Conservation (phyloP, 1,140 invertebrate genomes). For the Euura lappo region DNA sequence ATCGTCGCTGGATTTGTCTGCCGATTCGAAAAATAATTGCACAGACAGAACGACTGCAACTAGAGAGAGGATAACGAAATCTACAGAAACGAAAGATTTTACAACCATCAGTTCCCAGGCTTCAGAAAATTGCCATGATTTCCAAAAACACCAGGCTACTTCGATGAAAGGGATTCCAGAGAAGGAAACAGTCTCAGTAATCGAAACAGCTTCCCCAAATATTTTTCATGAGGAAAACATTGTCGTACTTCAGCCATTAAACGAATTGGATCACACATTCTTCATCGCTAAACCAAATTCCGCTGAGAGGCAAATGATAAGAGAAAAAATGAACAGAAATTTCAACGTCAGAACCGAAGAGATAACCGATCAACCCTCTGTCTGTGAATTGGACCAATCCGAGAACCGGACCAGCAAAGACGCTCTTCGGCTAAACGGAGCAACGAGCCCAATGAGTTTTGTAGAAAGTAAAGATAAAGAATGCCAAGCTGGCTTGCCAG, state of each 20-base stretch:
- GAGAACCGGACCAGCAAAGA: too few relatives aligned
- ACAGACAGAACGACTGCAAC: background rate
- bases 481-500: background rate
- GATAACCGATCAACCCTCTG: background rate
- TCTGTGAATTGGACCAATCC: too few relatives aligned
- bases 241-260: background rate
- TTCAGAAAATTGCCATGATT: background rate
- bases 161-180: background rate
- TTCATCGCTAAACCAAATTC: background rate
- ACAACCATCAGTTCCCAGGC: background rate
- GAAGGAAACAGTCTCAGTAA: background rate
- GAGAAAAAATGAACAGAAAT: background rate
- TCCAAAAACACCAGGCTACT: background rate
- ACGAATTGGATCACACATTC: background rate
- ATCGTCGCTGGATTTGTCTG: background rate
- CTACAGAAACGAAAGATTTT: background rate
- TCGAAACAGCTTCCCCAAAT: background rate
- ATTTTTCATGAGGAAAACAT: background rate
- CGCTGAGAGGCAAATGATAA: background rate
- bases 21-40: background rate
- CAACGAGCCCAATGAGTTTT: too few relatives aligned
- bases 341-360: background rate
- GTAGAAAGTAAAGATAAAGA: background rate
- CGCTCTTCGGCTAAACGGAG: too few relatives aligned
- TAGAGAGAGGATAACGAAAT: background rate